Base-by-base conservation (phyloP, 1,140 invertebrate genomes). In the Scaptomyza graminum region DNA sequence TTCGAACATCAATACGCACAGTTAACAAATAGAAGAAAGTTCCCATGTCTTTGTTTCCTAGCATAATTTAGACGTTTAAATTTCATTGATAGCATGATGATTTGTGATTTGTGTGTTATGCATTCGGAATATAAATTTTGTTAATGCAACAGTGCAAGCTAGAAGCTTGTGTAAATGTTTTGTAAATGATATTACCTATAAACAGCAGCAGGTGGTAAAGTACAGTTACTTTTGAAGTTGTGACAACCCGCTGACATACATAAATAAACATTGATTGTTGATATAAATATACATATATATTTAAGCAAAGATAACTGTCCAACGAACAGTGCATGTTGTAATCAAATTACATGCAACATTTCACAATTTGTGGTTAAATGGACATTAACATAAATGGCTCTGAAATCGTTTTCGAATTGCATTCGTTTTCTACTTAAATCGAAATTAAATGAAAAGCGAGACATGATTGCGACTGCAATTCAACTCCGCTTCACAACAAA, bases 391-490 rank as follows among this genome's bases (percentile, higher is more conserved):
- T 60, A 79, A 79, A 60, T 41, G 28, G 18, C 41, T 3, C 46
- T 68, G 31, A 60, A 74, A 70, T 76, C 44, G 60, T 37, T 61
- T 74, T 76, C n/a, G 13, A 69, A 62, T 76, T 74, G 55, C 47
- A 61, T 52, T 61, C 47, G 31, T 63, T 74, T 73, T 52, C 51
- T 43, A 69, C 28, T 74, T 74, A 64, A 76, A 74, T 25, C 39
- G 74, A 46, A 57, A 67, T 78, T 66, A 67, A 78, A 66, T 66
- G 49, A 67, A 76, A 76, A 73, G 52, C 51, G 63, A 59, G 16
- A 34, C 57, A n/a, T n/a, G 31, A 72, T 68, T 54, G 56, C 37
- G 25, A 9, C 18, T 31, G 52, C 52, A 49, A 13, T 3, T 46
- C 64, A 67, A 34, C 18, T 64, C 12, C 49, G 54, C 18, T 39